Base-by-base conservation (phyloP, 2,888 invertebrate genomes). In the Brassicogethes aeneus region DNA sequence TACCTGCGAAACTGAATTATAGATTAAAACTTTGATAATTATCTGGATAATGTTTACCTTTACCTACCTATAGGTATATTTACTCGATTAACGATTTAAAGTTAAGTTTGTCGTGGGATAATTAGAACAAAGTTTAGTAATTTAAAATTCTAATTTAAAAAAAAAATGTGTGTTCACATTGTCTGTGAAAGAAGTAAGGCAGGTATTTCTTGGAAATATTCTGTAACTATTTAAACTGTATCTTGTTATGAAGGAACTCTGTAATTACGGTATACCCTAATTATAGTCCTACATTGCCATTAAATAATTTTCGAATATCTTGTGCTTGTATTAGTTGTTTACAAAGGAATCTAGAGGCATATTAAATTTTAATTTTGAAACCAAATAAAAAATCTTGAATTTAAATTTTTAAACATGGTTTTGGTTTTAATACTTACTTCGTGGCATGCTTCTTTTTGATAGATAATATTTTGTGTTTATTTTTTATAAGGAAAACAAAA, bases 181-280 rank as follows among this genome's bases (percentile, higher is more conserved):
- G n/a, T n/a, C n/a, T n/a, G n/a, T n/a, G n/a, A n/a, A n/a, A 7
- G 23, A 23, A 23, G 5, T 23, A 23, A 23, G 10, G 10, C 23
- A 23, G 23, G 23, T 23, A 23, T 23, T 23, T 23, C 23, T 23
- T 10, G 23, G 23, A 23, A 23, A 23, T 10, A 7, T 10, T 5
- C 23, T 10, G 23, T 23, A 23, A 23, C 23, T 23, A 23, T 23
- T 23, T 23, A 23, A 23, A 23, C 5, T 23, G 23, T 5, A 23
- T 23, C 23, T 23, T 23, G 23, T 23, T 23, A 23, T 23, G 23
- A 23, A 23, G 23, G 23, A 23, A 23, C 23, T 23, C 23, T 23
- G 23, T 23, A 23, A 23, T 23, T 23, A 23, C 10, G 23, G 23
- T 23, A 23, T 23, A 23, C 23, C 23, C 23, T 23, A 23, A 23